Conservation (phyloP, 2,113 vertebrate species). For the Pleuronectes platessa region DNA sequence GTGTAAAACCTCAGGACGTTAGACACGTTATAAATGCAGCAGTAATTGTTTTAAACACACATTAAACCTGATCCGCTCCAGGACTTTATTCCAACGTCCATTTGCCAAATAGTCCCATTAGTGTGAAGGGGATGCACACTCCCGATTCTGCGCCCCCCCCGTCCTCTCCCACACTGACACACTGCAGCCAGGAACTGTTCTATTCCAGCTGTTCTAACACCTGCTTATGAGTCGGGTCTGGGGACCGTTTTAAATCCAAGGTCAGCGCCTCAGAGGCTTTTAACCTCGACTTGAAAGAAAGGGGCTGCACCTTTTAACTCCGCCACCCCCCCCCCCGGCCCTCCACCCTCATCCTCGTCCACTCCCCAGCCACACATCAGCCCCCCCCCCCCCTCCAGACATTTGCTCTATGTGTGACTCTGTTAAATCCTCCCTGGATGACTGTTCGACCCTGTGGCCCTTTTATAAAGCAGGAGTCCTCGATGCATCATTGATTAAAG, state of each 20-base stretch:
- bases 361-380: background rate
- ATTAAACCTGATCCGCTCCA: constrained; percentile 29
- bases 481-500: background rate
- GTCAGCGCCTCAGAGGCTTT: constrained; percentile 28
- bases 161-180: constrained; percentile 2
- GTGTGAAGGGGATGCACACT: constrained; percentile 36
- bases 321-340: background rate
- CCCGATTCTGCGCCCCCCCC: background rate
- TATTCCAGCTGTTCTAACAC: constrained; percentile 63
- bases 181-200: background rate
- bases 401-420: background rate
- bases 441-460: too few species aligned
- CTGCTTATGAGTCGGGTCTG: constrained; percentile 46
- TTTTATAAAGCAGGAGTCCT: background rate
- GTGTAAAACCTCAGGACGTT: background rate
- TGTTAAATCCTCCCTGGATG: too few species aligned
- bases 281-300: constrained; percentile 48
- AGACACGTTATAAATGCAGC: constrained; percentile 2
- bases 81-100: constrained; percentile 17
- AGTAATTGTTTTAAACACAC: constrained; percentile 22
- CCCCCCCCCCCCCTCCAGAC: background rate
- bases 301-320: constrained; percentile 47
- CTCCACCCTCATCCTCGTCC: background rate
- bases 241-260: constrained; percentile 45
- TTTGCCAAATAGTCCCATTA: constrained; percentile 44